Conservation (phyloP, 2,797 vertebrate species). For the Philypnodon macrostomus region DNA sequence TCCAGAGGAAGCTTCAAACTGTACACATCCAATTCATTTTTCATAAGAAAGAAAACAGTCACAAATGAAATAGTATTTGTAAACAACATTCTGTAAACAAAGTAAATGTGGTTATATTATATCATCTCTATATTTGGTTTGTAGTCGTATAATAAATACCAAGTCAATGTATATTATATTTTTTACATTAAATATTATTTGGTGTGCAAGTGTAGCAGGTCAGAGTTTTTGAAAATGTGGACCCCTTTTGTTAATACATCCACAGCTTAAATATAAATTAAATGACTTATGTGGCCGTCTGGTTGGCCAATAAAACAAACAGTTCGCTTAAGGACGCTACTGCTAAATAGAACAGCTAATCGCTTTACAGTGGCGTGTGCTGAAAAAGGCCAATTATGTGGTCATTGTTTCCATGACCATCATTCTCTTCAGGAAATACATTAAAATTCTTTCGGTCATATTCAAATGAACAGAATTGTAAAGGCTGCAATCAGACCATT, state of each 20-base stretch:
- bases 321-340: background rate
- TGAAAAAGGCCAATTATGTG: slow-evolving; percentile 14
- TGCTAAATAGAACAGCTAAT: background rate
- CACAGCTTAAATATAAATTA: slow-evolving; percentile 24
- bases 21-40: slow-evolving; percentile 36
- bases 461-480: no score
- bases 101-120: slow-evolving; percentile 46
- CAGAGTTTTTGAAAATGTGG: slow-evolving; percentile 34
- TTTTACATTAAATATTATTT: slow-evolving; percentile 53
- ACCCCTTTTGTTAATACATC: slow-evolving; percentile 11
- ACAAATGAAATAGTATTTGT: slow-evolving; percentile 59
- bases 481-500: no score
- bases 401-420: no score
- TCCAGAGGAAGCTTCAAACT: slow-evolving; percentile 64
- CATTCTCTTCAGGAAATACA: no score
- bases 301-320: no score
- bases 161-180: slow-evolving; percentile 30
- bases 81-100: slow-evolving; percentile 62
- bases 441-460: no score
- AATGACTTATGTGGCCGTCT: no score
- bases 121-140: slow-evolving; percentile 59
- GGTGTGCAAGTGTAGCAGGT: slow-evolving; percentile 56
- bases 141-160: slow-evolving; percentile 58
- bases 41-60: slow-evolving; percentile 15
- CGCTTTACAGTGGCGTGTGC: slow-evolving; percentile 14